Conservation (phyloP, 2,113 vertebrate genomes). For the Cololabis saira region DNA sequence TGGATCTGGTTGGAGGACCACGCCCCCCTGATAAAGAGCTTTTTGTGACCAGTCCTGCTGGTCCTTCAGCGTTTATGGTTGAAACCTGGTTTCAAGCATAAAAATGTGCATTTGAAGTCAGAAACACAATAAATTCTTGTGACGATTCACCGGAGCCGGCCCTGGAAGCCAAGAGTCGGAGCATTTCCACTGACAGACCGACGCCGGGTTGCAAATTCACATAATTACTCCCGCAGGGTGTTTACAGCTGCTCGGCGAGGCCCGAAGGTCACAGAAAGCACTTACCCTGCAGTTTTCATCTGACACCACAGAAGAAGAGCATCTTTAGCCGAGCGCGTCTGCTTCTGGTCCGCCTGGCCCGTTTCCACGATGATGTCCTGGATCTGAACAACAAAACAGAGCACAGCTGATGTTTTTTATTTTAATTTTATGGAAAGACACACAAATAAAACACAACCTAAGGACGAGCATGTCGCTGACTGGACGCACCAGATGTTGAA, state of each 20-base stretch:
- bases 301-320: constrained; percentile 86
- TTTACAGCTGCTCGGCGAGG: constrained; percentile 37
- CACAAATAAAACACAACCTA: constrained; percentile 1
- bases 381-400: constrained; percentile 71
- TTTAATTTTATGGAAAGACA: constrained; percentile 13
- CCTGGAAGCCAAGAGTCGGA: neutral
- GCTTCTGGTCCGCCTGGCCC: constrained; percentile 80
- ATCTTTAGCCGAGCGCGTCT: constrained; percentile 84
- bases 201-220: neutral
- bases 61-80: no score
- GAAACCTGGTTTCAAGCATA: no score
- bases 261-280: constrained; percentile 32
- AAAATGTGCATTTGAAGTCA: no score
- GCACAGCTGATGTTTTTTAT: constrained; percentile 8
- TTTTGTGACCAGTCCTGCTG: no score
- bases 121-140: no score
- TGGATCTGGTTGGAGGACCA: no score
- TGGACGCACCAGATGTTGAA: constrained; percentile 9
- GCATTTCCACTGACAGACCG: constrained; percentile 14
- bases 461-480: neutral
- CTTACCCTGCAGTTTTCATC: constrained; percentile 85
- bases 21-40: no score
- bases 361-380: constrained; percentile 85
- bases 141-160: neutral
- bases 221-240: constrained; percentile 4